Evolutionary conservation across 1,140 invertebrate species (phyloP), one percentile per base, ranked within the genome.

Genomic region (Galleria mellonella): DNA sequence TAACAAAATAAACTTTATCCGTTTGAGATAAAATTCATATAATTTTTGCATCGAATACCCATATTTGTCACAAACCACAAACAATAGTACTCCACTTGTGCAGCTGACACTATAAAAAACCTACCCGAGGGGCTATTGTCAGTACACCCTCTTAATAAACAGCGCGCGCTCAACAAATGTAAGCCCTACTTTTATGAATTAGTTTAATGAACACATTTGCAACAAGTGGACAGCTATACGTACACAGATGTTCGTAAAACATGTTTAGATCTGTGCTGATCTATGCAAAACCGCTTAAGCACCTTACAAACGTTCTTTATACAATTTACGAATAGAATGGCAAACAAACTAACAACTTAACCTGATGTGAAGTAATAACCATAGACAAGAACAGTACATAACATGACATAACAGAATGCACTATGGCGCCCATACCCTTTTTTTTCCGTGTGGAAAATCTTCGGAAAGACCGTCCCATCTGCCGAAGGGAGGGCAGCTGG

Each of bases 21-120:
- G 36, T 28, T 51, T 14, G 35, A 41, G 15, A 12, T 35, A 32
- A 43, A 10, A 43, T 8, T 43, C 17, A 32, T 23, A 3, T 23
- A 6, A 23, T 43, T 27, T 36, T 37, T 11, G 32, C 13, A 33
- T 12, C 12, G 63, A 23, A 23, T 23, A 49, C 46, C n/a, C n/a
- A n/a, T n/a, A 65, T 72, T 75, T 56, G 51, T 62, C 60, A 46
- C 33, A 43, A 17, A 39, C 31, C 39, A 27, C 46, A 47, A 38
- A 73, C 62, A 72, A 73, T 62, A 40, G 54, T 41, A 32, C 40
- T 14, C 47, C 70, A 77, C 73, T 77, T 74, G 73, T 57, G 63
- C 73, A 77, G 73, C 73, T 77, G 73, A 73, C 72, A 46, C 27
- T 43, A 66, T 61, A 73, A 68, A 73, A 73, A 68, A 62, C 45